Evolutionary conservation across 2,888 invertebrate species (phyloP), one percentile per base, ranked within the genome.

Genomic region (Stegophylla sp.): DNA sequence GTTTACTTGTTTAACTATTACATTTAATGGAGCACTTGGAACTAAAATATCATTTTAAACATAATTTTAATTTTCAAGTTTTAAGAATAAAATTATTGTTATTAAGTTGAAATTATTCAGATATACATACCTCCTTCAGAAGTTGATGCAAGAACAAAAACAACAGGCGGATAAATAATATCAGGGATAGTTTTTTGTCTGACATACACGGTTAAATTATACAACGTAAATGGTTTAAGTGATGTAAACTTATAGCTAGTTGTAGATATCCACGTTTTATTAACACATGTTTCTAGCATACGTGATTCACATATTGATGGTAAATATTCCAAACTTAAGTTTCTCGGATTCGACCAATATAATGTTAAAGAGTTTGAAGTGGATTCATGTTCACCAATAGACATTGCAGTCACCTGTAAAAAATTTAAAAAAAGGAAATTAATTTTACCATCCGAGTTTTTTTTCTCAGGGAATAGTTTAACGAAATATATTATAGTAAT

Each of bases 141-240:
- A 0, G 94, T 94, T n/a, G 87, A 90, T 0, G 90, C 89, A 69
- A 89, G 88, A 5, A 89, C 87, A 85, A 88, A 92, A 84, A 90
- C 90, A 61, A 89, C 90, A 0, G 94, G 92, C 0, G 92, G 89
- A 82, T 90, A 92, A 0, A 89, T 89, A 13, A n/a, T 41, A 51
- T 41, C 13, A 13, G 79, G 79, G n/a, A 3, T n/a, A 51, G 71
- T 34, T 51, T 84, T 84, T 26, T 86, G 87, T 77, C 90, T 88
- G 0, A 93, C 92, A 86, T 91, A 94, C 73, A 94, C 91, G 0
- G 94, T 94, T 82, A 94, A 89, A 84, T 93, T 93, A 85, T 95
- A 95, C n/a, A 88, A 88, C 0, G 93, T 93, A 84, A 88, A 92
- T 0, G 94, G 91, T 82, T 89, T 88, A 67, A 95, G 87, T 75